Percentiles rank a stretch among this genome's conserved stretches.
phyloP scores from a whole-genome alignment of 2,888 invertebrate species.

The Microctonus hyperodae region DNA sequence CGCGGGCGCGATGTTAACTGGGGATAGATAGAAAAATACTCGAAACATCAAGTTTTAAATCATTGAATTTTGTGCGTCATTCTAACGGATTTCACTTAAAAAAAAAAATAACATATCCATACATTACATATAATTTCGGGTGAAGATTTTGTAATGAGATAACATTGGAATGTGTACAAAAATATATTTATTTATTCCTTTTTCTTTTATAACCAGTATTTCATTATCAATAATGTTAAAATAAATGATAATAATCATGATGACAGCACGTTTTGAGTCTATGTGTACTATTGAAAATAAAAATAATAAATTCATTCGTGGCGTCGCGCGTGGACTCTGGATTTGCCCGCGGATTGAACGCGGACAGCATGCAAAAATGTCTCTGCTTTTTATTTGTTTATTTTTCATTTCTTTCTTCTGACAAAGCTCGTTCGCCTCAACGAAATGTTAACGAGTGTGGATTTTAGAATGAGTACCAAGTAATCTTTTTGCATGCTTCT shows the following conservation, averaged over 20 bases:
- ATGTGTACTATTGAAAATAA: slow-evolving; percentile 23
- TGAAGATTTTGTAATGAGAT: not conserved
- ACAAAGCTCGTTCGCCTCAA: slow-evolving; percentile 25
- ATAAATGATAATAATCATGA: slow-evolving; percentile 11
- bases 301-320: slow-evolving; percentile 36
- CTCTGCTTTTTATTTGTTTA: not conserved
- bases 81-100: slow-evolving; percentile 15
- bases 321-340: slow-evolving; percentile 21
- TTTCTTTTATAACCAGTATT: not conserved
- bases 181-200: not conserved
- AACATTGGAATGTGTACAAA: not conserved
- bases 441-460: slow-evolving; percentile 29
- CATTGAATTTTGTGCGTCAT: slow-evolving; percentile 8
- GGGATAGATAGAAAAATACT: not conserved
- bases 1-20: not conserved
- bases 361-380: slow-evolving; percentile 28
- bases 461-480: not conserved
- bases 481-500: slow-evolving; percentile 8
- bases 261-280: slow-evolving; percentile 3
- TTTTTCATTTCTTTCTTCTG: not conserved
- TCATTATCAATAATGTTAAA: not conserved
- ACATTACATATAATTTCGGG: not conserved
- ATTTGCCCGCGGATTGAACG: slow-evolving; percentile 20
- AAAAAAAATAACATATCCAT: slow-evolving; percentile 4
- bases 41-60: slow-evolving; percentile 21